Conservation (phyloP, 2,113 vertebrate species). For the Cyanoramphus novaezelandiae region DNA sequence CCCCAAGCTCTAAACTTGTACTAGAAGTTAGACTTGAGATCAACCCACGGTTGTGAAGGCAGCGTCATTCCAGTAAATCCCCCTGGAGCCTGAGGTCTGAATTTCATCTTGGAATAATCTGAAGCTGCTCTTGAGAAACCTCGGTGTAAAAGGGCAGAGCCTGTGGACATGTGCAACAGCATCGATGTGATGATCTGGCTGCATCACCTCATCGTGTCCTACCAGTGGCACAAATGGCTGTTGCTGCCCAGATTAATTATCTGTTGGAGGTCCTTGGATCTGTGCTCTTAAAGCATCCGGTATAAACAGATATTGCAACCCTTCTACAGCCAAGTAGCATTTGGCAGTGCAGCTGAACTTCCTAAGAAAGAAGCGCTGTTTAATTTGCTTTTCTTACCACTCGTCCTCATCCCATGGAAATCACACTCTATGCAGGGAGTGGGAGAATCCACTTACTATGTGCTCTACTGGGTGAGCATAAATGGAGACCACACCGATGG, state of each 20-base stretch:
- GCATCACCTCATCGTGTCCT: not conserved
- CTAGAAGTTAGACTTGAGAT: not conserved
- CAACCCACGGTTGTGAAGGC: not conserved
- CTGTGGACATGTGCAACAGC: not conserved
- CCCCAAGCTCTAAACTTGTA: not conserved
- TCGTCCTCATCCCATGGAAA: not conserved
- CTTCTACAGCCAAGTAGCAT: not conserved
- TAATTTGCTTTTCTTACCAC: not conserved
- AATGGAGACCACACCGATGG: constrained; percentile 82
- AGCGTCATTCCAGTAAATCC: not conserved
- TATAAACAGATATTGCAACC: not conserved
- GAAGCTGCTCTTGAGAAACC: not conserved
- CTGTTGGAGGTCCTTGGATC: not conserved
- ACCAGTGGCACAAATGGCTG: not conserved
- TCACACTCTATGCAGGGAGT: not conserved
- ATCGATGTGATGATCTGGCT: not conserved
- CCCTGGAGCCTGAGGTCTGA: not conserved
- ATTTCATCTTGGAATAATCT: not conserved
- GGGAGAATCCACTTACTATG: constrained; percentile 74
- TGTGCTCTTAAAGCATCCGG: not conserved
- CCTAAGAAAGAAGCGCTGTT: not conserved
- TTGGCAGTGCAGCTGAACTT: not conserved
- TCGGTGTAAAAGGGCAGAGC: not conserved
- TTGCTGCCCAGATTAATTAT: not conserved
- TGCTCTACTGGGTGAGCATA: constrained; percentile 92